Percentiles rank a stretch among this genome's conserved stretches.
Evolutionary conservation across 2,797 vertebrate species (phyloP).

Genomic region (Bucorvus abyssinicus): DNA sequence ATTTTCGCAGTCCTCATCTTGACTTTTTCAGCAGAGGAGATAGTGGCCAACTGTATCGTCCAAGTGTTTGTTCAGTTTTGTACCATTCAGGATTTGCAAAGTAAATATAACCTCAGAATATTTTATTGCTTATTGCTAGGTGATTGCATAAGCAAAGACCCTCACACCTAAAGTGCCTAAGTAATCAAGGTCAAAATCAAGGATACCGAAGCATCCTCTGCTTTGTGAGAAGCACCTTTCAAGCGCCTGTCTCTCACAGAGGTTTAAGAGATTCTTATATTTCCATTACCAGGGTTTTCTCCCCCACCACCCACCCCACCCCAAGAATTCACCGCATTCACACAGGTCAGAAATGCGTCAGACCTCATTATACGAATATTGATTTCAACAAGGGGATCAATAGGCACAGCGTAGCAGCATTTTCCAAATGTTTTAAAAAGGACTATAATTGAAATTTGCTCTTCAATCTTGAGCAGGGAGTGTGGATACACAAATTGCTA

Average conservation of each 20-base stretch:
- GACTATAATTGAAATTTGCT: neutral
- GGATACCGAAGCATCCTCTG: neutral
- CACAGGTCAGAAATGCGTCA: slow-evolving; percentile 1
- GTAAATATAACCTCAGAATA: neutral
- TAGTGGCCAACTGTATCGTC: neutral
- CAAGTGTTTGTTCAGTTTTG: neutral
- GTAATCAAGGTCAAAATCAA: neutral
- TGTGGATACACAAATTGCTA: neutral
- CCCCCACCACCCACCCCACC: neutral
- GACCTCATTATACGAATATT: slow-evolving; percentile 61
- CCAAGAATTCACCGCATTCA: slow-evolving; percentile 27
- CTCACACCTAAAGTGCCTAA: neutral
- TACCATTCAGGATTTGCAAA: neutral
- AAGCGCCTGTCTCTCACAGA: neutral
- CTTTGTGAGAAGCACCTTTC: neutral
- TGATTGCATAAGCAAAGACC: neutral
- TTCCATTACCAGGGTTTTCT: slow-evolving; percentile 9
- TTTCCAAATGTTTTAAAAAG: slow-evolving; percentile 40
- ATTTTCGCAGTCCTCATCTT: neutral
- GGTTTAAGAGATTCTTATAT: slow-evolving; percentile 11
- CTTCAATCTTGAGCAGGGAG: neutral
- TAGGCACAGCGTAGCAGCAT: slow-evolving; percentile 13
- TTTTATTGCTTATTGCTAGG: neutral
- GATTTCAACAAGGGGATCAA: slow-evolving; percentile 56
- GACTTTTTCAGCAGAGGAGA: neutral